Percentiles rank a stretch among this genome's conserved stretches.
These are phyloP conservation scores for Luidia sarsii DNA, from an alignment of 53 echinoderm and acorn worm species.

Conservation along the genomic window DNA sequence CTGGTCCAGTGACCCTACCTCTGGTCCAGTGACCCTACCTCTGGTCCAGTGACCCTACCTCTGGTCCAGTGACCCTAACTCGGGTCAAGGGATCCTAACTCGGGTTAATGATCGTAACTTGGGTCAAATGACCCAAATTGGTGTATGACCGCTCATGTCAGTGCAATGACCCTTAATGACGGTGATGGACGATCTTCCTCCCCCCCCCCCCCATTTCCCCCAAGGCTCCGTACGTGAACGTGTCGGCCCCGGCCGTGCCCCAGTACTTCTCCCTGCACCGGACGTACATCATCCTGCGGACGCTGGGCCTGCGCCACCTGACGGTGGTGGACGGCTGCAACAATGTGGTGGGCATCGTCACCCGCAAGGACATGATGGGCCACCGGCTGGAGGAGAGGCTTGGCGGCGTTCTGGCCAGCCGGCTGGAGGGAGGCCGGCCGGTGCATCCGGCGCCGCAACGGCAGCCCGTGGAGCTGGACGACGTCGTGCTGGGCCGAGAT, in stretches of 20 bases:
- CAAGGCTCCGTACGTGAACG: slow-evolving; percentile 90
- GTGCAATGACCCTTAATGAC: too few relatives aligned
- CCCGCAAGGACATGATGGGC: slow-evolving; percentile 97
- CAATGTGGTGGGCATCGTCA: slow-evolving; percentile 90
- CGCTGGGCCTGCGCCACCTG: slow-evolving; percentile 93
- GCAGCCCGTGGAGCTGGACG: not conserved
- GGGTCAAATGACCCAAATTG: too few relatives aligned
- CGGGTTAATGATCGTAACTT: too few relatives aligned
- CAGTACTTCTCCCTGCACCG: slow-evolving; percentile 94
- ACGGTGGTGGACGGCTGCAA: slow-evolving; percentile 85
- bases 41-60: too few relatives aligned
- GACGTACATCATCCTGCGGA: slow-evolving; percentile 95
- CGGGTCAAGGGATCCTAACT: too few relatives aligned
- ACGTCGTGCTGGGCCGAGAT: too few relatives aligned
- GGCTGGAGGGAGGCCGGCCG: not conserved
- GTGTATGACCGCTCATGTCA: not conserved
- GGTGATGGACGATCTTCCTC: too few relatives aligned
- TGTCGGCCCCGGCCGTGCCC: slow-evolving; percentile 86
- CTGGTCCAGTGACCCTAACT: too few relatives aligned
- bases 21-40: too few relatives aligned
- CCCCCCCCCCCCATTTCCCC: not conserved
- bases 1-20: too few relatives aligned
- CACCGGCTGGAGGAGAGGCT: slow-evolving; percentile 88
- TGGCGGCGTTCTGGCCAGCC: slow-evolving; percentile 45
- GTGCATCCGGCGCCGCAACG: not conserved